Evolutionary conservation across 1,140 invertebrate genomes (phyloP).

Genomic region (Ips nitidus): DNA sequence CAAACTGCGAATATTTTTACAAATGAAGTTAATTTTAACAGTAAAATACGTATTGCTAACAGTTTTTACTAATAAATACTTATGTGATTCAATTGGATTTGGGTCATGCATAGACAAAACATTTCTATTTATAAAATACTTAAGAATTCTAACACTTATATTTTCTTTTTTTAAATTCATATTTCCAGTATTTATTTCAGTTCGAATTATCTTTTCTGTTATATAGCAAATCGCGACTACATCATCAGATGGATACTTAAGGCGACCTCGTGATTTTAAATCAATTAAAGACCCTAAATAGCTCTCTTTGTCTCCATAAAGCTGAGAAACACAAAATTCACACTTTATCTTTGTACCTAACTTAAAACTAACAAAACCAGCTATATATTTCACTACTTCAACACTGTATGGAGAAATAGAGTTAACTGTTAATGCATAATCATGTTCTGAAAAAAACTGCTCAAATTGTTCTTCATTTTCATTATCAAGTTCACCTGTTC

Average conservation of each 20-base stretch:
- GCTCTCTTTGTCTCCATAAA: too few relatives aligned
- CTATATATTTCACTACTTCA: conserved; percentile 29
- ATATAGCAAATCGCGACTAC: conserved; percentile 7
- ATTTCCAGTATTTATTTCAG: background rate
- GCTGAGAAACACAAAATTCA: too few relatives aligned
- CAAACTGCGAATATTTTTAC: background rate
- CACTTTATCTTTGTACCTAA: conserved; percentile 3
- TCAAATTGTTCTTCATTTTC: conserved; percentile 7
- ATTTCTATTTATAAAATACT: background rate
- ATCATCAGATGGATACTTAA: conserved; percentile 8
- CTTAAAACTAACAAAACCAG: conserved; percentile 34
- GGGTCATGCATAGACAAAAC: conserved; percentile 7
- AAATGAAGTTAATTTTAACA: conserved; percentile 16
- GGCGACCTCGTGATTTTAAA: conserved; percentile 19
- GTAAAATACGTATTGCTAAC: conserved; percentile 19
- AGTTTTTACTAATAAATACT: conserved; percentile 20
- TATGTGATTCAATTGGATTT: conserved; percentile 21
- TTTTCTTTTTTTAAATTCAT: conserved; percentile 1
- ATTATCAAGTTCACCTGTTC: background rate
- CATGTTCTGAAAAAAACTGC: conserved; percentile 11
- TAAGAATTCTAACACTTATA: background rate
- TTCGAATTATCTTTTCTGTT: conserved; percentile 4
- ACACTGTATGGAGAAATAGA: conserved; percentile 16
- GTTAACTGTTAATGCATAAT: conserved; percentile 17
- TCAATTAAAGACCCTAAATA: conserved; percentile 23